Conservation (phyloP, 1,140 invertebrate species). For the Drosophila varians region DNA sequence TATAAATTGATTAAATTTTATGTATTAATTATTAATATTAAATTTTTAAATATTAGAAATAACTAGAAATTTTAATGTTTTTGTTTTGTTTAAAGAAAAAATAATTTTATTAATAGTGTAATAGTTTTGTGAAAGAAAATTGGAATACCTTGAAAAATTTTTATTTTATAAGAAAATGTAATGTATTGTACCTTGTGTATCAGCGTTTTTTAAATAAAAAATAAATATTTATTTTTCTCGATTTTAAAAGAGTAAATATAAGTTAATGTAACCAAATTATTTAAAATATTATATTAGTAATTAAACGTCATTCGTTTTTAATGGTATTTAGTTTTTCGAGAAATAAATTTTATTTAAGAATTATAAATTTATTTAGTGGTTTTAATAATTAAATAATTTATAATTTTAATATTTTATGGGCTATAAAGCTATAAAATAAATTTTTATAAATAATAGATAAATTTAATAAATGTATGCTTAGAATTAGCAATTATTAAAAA, state of each 20-base stretch:
- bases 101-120: constrained; percentile 83
- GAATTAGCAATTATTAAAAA: constrained; percentile 83
- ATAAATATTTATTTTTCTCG: constrained; percentile 86
- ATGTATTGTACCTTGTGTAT: constrained; percentile 88
- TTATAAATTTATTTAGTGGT: constrained; percentile 83
- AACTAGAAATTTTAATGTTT: constrained; percentile 79
- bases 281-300: constrained; percentile 85
- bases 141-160: constrained; percentile 79
- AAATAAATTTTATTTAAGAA: constrained; percentile 85
- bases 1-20: constrained; percentile 47
- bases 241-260: constrained; percentile 86
- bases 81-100: constrained; percentile 84
- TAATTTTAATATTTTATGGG: constrained; percentile 62
- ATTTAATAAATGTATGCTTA: constrained; percentile 82
- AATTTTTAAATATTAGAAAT: constrained; percentile 84
- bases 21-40: constrained; percentile 84
- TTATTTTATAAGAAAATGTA: constrained; percentile 84
- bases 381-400: constrained; percentile 51
- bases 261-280: constrained; percentile 85
- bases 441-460: constrained; percentile 76
- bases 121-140: constrained; percentile 83
- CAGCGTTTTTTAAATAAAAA: constrained; percentile 86
- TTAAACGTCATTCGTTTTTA: constrained; percentile 87
- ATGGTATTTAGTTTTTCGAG: constrained; percentile 87
- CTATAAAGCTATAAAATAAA: constrained; percentile 75